These are phyloP conservation scores for Etheostoma perlongum DNA, from an alignment of 2,797 vertebrate genomes.

Conservation along the genomic window DNA sequence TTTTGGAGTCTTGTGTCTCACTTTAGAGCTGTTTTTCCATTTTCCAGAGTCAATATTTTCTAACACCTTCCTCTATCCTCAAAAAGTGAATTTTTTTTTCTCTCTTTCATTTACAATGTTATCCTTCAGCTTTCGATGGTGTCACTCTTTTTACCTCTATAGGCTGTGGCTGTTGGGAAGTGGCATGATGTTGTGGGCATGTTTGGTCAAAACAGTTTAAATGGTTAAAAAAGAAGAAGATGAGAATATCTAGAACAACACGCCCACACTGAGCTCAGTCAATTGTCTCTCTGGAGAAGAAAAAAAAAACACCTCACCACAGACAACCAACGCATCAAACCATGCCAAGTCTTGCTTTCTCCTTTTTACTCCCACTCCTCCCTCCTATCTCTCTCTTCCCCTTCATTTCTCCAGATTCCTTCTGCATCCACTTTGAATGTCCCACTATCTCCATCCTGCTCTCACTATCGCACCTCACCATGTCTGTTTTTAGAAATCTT, in stretches of 20 bases:
- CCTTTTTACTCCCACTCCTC: slow-evolving; percentile 68
- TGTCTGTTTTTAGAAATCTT: slow-evolving; percentile 69
- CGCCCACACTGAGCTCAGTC: slow-evolving; percentile 74
- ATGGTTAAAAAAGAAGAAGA: slow-evolving; percentile 47
- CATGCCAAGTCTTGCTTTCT: slow-evolving; percentile 65
- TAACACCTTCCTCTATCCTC: background rate
- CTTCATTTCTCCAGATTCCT: slow-evolving; percentile 37
- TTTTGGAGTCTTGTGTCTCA: background rate
- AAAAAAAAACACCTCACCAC: slow-evolving; percentile 49
- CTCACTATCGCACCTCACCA: slow-evolving; percentile 60
- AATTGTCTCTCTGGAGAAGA: slow-evolving; percentile 69
- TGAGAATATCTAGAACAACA: slow-evolving; percentile 75
- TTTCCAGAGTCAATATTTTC: background rate
- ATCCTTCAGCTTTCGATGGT: slow-evolving; percentile 17
- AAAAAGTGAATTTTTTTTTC: background rate
- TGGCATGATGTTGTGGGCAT: slow-evolving; percentile 60
- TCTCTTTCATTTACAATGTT: background rate
- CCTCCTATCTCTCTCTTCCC: slow-evolving; percentile 40
- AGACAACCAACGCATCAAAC: slow-evolving; percentile 69
- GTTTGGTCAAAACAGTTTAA: slow-evolving; percentile 71
- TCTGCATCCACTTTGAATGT: slow-evolving; percentile 38
- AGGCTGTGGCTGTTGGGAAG: slow-evolving; percentile 47
- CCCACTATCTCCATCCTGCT: slow-evolving; percentile 44
- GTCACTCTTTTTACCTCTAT: slow-evolving; percentile 39
- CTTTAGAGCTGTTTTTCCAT: background rate